A percentile compares a stretch with the other conserved stretches of the same genome.
These are phyloP conservation scores for Dromius quadrimaculatus DNA, from an alignment of 2,888 invertebrate species.

Conservation along the genomic window DNA sequence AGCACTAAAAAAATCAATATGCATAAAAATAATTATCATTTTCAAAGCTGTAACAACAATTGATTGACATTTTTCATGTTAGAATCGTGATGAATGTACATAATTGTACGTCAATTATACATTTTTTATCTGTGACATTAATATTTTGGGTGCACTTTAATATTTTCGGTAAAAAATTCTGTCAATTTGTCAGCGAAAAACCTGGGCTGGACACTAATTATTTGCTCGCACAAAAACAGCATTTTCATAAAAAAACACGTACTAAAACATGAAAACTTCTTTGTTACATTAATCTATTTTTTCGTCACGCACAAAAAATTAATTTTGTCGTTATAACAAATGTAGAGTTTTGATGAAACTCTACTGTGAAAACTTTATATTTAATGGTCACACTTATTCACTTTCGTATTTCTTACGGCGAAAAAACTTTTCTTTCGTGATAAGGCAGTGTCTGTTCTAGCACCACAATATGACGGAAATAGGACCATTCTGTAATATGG, in stretches of 20 bases:
- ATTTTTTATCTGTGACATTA: no score
- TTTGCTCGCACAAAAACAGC: background rate
- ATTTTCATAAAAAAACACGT: background rate
- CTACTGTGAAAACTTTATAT: constrained; percentile 34
- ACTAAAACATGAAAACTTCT: background rate
- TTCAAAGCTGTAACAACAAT: no score
- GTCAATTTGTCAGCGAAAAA: no score
- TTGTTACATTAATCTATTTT: constrained; percentile 8
- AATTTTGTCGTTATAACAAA: constrained; percentile 20
- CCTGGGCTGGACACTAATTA: background rate
- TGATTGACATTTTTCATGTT: no score
- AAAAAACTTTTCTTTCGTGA: constrained; percentile 38
- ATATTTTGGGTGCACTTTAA: no score
- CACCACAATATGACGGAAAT: constrained; percentile 36
- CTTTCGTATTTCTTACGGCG: constrained; percentile 32
- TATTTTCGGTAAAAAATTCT: no score
- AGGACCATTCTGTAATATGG: constrained; percentile 7
- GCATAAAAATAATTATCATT: no score
- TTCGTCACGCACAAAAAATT: background rate
- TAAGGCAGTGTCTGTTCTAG: constrained; percentile 20
- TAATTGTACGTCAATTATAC: no score
- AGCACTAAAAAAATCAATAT: no score
- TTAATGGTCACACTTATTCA: constrained; percentile 40
- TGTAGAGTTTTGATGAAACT: constrained; percentile 28
- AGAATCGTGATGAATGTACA: no score